Evolutionary conservation across 2,797 vertebrate species (phyloP), one percentile per base, ranked within the genome.

Genomic region (Enteromius mattozi): DNA sequence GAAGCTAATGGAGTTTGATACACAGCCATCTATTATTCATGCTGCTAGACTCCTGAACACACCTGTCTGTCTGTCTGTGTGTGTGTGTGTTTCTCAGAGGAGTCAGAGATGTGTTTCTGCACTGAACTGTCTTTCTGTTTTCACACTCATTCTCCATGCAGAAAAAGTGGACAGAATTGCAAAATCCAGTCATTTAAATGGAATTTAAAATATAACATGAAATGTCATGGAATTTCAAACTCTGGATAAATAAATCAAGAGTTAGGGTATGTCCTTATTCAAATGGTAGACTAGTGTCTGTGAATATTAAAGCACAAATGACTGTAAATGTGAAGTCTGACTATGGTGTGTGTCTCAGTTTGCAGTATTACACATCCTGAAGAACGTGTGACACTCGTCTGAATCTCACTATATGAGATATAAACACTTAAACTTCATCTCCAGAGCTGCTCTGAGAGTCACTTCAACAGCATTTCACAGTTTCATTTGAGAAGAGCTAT

Each of bases 21-120:
- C 74, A 81, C 68, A 85, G 27, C 35, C 24, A 89, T 89, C 74
- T 79, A 85, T 89, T 87, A 89, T 89, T 89, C 81, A 89, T 80
- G 63, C 21, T 9, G 30, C 54, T 45, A 65, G 66, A 54, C 81
- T 86, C 81, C 81, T 33, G 65, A 81, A 37, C 42, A 14, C 83
- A 71, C 76, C 66, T 87, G 59, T 70, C 75, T 80, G 21, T 79
- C 35, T 80, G 59, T 27, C 42, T 68, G 37, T 30, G 10, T 82
- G 79, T 19, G 27, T 40, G 42, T 65, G 68, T 71, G 79, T 45
- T 61, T 35, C 24, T 61, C 24, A 72, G 66, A 81, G 69, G 24
- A 61, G 59, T 54, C 42, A 49, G 47, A 59, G 59, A 75, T 51
- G 19, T 75, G 59, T 35, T 24, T 49, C 40, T 72, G 54, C 69